These are phyloP conservation scores for Nephrotoma flavescens DNA, from an alignment of 2,888 invertebrate species.

Conservation along the genomic window DNA sequence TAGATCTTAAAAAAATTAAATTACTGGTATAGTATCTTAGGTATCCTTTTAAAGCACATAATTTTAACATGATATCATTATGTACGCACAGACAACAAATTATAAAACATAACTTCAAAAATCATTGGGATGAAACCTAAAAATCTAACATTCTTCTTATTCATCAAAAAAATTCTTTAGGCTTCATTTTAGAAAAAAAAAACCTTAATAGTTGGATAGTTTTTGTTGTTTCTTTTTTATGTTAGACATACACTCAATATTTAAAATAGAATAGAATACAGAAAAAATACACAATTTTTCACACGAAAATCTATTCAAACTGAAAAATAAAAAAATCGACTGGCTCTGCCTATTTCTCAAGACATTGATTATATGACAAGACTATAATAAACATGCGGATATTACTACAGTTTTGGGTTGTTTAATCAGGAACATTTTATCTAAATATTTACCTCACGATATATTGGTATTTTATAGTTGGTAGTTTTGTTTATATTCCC, in stretches of 20 bases:
- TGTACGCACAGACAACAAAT: neutral
- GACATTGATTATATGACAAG: neutral
- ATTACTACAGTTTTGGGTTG: neutral
- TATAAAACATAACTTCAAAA: neutral
- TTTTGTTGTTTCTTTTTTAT: neutral
- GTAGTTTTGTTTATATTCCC: neutral
- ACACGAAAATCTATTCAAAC: neutral
- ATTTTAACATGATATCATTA: neutral
- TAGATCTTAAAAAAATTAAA: neutral
- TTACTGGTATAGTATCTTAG: neutral
- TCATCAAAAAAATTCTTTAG: neutral
- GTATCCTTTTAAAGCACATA: neutral
- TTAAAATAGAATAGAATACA: neutral
- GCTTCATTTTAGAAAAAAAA: neutral
- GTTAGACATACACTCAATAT: neutral
- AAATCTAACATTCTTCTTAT: neutral
- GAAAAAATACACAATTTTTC: neutral
- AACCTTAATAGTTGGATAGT: neutral
- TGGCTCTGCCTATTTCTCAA: neutral
- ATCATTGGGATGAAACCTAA: neutral
- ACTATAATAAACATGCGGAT: neutral
- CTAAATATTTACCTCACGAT: neutral
- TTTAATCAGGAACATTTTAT: neutral
- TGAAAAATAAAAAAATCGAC: neutral
- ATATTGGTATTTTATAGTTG: neutral